phyloP scores from a whole-genome alignment of 2,888 invertebrate genomes.

The Cosmopolites sordidus region DNA sequence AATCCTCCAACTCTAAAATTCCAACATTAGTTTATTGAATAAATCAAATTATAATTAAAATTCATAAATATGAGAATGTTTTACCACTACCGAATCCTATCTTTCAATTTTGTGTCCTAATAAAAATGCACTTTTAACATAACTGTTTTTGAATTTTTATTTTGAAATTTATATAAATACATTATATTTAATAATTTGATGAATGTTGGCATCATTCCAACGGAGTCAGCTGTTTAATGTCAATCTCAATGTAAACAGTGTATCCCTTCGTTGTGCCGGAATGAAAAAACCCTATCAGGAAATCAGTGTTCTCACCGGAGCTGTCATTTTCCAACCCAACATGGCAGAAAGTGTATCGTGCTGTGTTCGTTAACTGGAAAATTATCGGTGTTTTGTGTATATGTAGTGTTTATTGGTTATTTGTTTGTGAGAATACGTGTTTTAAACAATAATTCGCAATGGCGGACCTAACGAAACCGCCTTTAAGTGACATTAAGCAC shows the following conservation, averaged over 20 bases:
- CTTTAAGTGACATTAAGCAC: slow-evolving; percentile 83
- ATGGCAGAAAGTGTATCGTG: slow-evolving; percentile 58
- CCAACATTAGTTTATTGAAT: too few species aligned
- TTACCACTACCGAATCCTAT: too few species aligned
- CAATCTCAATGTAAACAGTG: slow-evolving; percentile 21
- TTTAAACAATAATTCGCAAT: slow-evolving; percentile 45
- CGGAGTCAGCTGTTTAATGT: slow-evolving; percentile 20
- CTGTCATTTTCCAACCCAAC: slow-evolving; percentile 43
- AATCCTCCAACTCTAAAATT: too few species aligned
- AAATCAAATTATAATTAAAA: too few species aligned
- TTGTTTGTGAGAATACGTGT: slow-evolving; percentile 40
- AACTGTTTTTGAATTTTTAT: too few species aligned
- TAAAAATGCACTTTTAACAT: too few species aligned
- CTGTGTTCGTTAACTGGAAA: slow-evolving; percentile 66
- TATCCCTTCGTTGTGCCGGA: slow-evolving; percentile 22
- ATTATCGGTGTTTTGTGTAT: slow-evolving; percentile 49
- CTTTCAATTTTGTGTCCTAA: too few species aligned
- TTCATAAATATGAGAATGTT: too few species aligned
- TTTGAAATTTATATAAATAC: too few species aligned
- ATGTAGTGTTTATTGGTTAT: slow-evolving; percentile 40
- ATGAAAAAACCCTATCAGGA: slow-evolving; percentile 21
- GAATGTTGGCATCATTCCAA: not conserved
- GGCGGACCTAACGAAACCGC: slow-evolving; percentile 83
- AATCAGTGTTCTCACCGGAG: slow-evolving; percentile 15
- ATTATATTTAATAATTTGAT: too few species aligned